These are phyloP conservation scores for Lethenteron reissneri DNA, from an alignment of 2,113 vertebrate genomes.

Conservation along the genomic window DNA sequence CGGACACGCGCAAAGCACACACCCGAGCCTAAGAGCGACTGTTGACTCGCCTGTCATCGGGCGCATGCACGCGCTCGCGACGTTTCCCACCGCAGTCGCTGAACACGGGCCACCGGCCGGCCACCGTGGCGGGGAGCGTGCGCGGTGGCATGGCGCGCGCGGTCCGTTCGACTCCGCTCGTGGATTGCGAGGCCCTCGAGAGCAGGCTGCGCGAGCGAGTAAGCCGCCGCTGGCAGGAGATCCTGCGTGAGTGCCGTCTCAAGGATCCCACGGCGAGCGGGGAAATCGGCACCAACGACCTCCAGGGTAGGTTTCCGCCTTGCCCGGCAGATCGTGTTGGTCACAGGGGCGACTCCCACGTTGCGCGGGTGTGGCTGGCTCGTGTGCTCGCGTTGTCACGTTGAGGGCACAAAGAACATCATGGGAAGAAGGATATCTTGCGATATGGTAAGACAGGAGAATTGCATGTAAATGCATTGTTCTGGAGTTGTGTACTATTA, in stretches of 20 bases:
- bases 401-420: too few relatives aligned
- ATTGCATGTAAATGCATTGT: too few relatives aligned
- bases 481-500: too few relatives aligned
- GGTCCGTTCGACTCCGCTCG: constrained; percentile 2
- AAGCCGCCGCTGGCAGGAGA: constrained; percentile 23
- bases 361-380: too few relatives aligned
- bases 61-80: not conserved
- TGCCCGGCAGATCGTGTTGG: too few relatives aligned
- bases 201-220: constrained; percentile 19
- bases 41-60: too few relatives aligned
- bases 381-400: too few relatives aligned
- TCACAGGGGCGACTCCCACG: too few relatives aligned
- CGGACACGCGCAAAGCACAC: too few relatives aligned
- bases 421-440: too few relatives aligned
- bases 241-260: constrained; percentile 24
- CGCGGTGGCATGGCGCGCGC: constrained; percentile 9
- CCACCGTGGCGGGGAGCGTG: not conserved
- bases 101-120: not conserved
- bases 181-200: constrained; percentile 21
- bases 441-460: too few relatives aligned
- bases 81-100: not conserved
- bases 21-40: too few relatives aligned
- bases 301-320: constrained; percentile 21
- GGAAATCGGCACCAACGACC: constrained; percentile 18
- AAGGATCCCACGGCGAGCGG: constrained; percentile 19